phyloP scores from a whole-genome alignment of 2,113 vertebrate species.

The Burhinus oedicnemus region DNA sequence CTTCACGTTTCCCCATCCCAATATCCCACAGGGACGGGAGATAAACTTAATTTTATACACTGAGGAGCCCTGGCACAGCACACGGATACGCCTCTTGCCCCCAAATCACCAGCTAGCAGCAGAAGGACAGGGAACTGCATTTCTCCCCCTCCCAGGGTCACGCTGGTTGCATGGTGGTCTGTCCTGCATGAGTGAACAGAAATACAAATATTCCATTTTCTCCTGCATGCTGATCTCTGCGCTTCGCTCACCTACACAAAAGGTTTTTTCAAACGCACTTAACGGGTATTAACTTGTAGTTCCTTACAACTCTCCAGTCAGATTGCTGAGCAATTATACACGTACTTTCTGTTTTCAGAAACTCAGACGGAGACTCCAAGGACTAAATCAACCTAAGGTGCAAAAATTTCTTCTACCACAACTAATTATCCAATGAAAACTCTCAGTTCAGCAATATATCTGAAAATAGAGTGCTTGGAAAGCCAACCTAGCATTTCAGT shows the following conservation, averaged over 20 bases:
- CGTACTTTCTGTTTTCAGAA: constrained; percentile 19
- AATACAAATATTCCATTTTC: not conserved
- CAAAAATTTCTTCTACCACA: constrained; percentile 37
- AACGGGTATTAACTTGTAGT: not conserved
- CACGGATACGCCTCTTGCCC: not conserved
- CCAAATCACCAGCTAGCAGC: not conserved
- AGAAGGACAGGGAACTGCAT: not conserved
- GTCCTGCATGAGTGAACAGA: not conserved
- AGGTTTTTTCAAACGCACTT: constrained; percentile 10
- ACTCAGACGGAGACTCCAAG: not conserved
- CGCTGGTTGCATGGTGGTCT: rapidly evolving
- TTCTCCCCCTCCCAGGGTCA: not conserved
- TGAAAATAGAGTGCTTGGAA: constrained; percentile 6
- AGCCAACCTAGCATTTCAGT: not conserved
- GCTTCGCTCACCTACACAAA: not conserved
- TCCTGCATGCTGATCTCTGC: not conserved
- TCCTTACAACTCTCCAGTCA: not conserved
- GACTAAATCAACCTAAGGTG: constrained; percentile 30
- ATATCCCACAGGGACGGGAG: not conserved
- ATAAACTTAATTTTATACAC: not conserved
- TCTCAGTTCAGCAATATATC: constrained; percentile 14
- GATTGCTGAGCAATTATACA: not conserved
- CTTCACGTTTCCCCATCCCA: not conserved
- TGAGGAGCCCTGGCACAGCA: not conserved
- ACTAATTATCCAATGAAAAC: constrained; percentile 53